phyloP scores from a whole-genome alignment of 2,888 invertebrate species.

The Eupithecia exiguata region DNA sequence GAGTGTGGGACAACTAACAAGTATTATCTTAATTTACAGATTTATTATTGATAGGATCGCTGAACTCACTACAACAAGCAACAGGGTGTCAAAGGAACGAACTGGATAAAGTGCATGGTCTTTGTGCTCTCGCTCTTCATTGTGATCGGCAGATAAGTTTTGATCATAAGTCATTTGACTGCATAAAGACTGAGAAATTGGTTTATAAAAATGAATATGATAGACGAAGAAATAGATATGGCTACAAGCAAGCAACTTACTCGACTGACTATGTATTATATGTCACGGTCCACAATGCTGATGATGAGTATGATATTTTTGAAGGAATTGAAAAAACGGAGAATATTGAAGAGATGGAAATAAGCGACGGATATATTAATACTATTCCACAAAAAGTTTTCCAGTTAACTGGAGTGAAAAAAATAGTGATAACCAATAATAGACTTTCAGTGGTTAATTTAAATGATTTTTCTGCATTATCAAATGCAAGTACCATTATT shows the following conservation, averaged over 20 bases:
- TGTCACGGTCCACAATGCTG: neutral
- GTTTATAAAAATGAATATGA: neutral
- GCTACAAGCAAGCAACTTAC: neutral
- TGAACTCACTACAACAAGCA: slow-evolving; percentile 1
- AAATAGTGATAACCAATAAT: slow-evolving; percentile 24
- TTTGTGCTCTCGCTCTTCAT: slow-evolving; percentile 14
- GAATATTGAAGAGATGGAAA: slow-evolving; percentile 19
- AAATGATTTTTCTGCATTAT: slow-evolving; percentile 16
- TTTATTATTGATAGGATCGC: slow-evolving; percentile 2
- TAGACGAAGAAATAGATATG: neutral
- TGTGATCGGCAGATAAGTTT: slow-evolving; percentile 15
- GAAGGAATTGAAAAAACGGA: slow-evolving; percentile 6
- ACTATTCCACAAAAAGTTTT: slow-evolving; percentile 20
- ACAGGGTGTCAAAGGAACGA: slow-evolving; percentile 11
- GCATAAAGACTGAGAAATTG: slow-evolving; percentile 10
- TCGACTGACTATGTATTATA: slow-evolving; percentile 13
- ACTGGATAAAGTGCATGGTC: slow-evolving; percentile 2
- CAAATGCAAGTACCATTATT: slow-evolving; percentile 2
- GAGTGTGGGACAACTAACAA: neutral
- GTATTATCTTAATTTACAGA: slow-evolving; percentile 18
- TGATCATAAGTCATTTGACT: slow-evolving; percentile 9
- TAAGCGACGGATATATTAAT: slow-evolving; percentile 12
- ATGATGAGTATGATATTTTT: slow-evolving; percentile 14
- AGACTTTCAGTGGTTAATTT: slow-evolving; percentile 20
- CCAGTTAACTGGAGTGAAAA: slow-evolving; percentile 5